Percentiles rank a stretch among this genome's conserved stretches.
phyloP scores from a whole-genome alignment of 2,888 invertebrate genomes.

The Xanthorhoe spadicearia region DNA sequence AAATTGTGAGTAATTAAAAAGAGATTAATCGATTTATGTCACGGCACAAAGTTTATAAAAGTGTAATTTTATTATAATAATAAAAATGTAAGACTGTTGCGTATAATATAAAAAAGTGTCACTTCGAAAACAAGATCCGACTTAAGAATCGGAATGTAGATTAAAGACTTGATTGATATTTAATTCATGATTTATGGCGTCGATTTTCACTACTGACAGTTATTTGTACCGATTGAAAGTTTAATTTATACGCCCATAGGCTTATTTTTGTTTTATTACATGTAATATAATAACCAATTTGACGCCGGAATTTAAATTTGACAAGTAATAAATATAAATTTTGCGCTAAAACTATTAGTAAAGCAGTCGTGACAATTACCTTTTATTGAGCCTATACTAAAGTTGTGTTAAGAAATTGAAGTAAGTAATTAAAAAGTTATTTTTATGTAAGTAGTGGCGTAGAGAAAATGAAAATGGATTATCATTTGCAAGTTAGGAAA shows the following conservation, averaged over 20 bases:
- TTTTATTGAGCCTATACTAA: background rate
- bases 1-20: constrained; percentile 19
- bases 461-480: too few relatives aligned
- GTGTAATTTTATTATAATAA: constrained; percentile 13
- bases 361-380: background rate
- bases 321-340: background rate
- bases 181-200: constrained; percentile 32
- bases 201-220: constrained; percentile 31
- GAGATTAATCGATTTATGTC: constrained; percentile 8
- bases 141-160: constrained; percentile 24
- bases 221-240: constrained; percentile 29
- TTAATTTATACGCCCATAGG: constrained; percentile 23
- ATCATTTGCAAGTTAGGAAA: too few relatives aligned
- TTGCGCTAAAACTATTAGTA: background rate
- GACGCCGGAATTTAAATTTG: background rate
- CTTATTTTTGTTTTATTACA: constrained; percentile 7
- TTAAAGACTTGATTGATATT: constrained; percentile 34
- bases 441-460: too few relatives aligned
- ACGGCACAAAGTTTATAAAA: constrained; percentile 4
- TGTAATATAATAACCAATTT: constrained; percentile 1
- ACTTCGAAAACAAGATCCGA: constrained; percentile 27
- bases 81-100: constrained; percentile 11
- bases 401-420: background rate
- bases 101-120: constrained; percentile 8
- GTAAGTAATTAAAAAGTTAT: background rate